These are phyloP conservation scores for Plectropomus leopardus DNA, from an alignment of 2,113 vertebrate genomes.

Conservation along the genomic window DNA sequence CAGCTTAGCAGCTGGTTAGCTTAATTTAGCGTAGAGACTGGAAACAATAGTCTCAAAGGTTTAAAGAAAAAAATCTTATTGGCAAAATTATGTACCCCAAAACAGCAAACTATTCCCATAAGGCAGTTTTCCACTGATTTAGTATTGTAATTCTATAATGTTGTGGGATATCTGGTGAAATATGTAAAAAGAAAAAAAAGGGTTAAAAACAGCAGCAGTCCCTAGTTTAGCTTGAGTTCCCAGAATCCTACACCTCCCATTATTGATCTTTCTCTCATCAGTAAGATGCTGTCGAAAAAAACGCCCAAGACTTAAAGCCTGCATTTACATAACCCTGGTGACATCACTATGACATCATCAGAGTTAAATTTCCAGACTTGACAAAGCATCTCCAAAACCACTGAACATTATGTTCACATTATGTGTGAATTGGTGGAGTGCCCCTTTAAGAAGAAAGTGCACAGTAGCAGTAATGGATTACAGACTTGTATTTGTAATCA, in stretches of 20 bases:
- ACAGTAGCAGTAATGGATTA: conserved; percentile 30
- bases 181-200: background rate
- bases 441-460: background rate
- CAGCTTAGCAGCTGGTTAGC: background rate
- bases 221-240: background rate
- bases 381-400: background rate
- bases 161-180: background rate
- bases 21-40: background rate
- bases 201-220: background rate
- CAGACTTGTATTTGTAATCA: conserved; percentile 31
- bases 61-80: background rate
- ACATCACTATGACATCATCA: background rate
- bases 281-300: background rate
- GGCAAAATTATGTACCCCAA: background rate
- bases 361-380: background rate
- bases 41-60: background rate
- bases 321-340: background rate
- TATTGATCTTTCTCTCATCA: background rate
- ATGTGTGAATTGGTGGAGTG: background rate
- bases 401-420: background rate
- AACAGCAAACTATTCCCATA: background rate
- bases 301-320: too few species aligned
- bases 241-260: conserved; percentile 5
- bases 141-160: background rate
- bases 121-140: background rate